phyloP scores from a whole-genome alignment of 2,113 vertebrate genomes.

The Chrysemys picta region DNA sequence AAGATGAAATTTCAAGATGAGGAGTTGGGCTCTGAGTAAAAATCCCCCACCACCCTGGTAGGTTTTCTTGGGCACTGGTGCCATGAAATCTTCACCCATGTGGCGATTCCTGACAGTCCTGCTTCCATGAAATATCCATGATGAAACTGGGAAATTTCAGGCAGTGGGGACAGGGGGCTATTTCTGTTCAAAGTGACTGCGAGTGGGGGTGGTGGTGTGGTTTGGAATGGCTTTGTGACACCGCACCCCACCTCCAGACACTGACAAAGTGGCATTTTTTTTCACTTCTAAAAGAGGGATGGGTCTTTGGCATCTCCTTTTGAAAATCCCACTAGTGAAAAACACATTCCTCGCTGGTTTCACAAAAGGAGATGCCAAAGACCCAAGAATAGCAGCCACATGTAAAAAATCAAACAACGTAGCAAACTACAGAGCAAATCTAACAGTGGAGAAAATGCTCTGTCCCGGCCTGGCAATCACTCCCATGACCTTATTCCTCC shows the following conservation, averaged over 20 bases:
- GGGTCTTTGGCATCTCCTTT: too few species aligned
- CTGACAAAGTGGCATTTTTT: constrained; percentile 37
- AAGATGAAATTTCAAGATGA: background rate
- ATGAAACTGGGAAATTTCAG: background rate
- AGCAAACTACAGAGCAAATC: constrained; percentile 20
- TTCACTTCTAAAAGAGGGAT: background rate
- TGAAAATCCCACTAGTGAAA: constrained; percentile 18
- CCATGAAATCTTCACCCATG: background rate
- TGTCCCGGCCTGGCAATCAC: background rate
- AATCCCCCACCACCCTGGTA: background rate
- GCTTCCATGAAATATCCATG: background rate
- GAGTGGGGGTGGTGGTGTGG: background rate
- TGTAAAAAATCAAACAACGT: background rate
- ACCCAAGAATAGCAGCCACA: background rate
- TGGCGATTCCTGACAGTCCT: background rate
- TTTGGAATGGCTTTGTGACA: constrained; percentile 40
- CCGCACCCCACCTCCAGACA: constrained; percentile 11
- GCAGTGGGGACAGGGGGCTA: background rate
- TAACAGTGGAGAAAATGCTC: constrained; percentile 38
- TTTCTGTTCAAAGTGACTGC: background rate
- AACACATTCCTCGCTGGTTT: constrained; percentile 19
- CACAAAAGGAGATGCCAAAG: background rate
- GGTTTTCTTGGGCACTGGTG: background rate
- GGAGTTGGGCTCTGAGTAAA: background rate
- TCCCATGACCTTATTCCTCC: background rate